Percentiles rank a stretch among this genome's conserved stretches.
These are phyloP conservation scores for Pecten maximus DNA, from an alignment of 2,888 invertebrate genomes.

Conservation along the genomic window DNA sequence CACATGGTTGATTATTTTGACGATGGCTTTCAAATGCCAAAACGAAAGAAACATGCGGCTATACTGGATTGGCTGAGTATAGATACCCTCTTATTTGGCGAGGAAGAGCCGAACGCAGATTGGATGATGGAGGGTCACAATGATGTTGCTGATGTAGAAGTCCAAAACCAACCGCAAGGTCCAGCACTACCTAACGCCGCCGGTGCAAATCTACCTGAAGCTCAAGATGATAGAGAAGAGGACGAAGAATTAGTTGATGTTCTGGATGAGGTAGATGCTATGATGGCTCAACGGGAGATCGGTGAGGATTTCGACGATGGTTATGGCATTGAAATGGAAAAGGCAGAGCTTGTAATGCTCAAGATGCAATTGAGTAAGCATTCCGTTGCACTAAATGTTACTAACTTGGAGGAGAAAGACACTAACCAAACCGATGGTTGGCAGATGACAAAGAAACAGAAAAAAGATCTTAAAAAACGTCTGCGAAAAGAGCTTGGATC, in stretches of 20 bases:
- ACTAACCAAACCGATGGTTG: background rate
- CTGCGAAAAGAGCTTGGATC: conserved; percentile 55
- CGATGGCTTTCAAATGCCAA: background rate
- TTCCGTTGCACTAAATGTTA: conserved; percentile 49
- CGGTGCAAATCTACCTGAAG: background rate
- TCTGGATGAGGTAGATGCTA: conserved; percentile 62
- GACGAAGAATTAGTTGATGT: conserved; percentile 64
- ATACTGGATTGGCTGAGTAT: conserved; percentile 70
- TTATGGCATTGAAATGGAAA: conserved; percentile 57
- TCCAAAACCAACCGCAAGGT: background rate
- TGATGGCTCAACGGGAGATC: conserved; percentile 51
- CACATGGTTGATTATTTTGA: background rate
- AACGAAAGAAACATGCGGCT: conserved; percentile 51
- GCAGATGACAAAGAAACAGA: background rate
- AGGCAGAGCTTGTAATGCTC: background rate
- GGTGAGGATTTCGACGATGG: conserved; percentile 55
- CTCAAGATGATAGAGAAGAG: conserved; percentile 56
- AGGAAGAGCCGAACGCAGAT: background rate
- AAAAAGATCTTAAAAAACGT: background rate
- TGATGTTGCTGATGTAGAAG: background rate
- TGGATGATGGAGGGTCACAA: background rate
- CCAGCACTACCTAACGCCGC: background rate
- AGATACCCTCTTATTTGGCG: conserved; percentile 48
- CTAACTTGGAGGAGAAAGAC: conserved; percentile 49
- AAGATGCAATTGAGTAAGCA: conserved; percentile 27